Evolutionary conservation across 2,797 vertebrate species (phyloP), one percentile per base, ranked within the genome.

Genomic region (Anableps anableps): DNA sequence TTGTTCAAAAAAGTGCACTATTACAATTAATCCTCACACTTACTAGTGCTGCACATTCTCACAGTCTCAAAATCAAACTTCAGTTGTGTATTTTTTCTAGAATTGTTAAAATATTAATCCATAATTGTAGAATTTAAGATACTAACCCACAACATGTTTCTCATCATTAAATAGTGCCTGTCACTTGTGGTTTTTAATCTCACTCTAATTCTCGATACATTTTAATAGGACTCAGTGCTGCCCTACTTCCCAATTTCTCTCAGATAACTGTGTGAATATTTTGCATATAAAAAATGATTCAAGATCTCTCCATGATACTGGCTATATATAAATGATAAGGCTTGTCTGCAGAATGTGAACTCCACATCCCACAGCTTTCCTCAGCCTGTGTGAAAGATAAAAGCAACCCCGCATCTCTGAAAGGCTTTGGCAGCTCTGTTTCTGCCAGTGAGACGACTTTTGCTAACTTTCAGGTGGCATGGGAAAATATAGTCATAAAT

Each of bases 401-500:
- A 96, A 95, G 95, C 92, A 77, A 85, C 86, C 55, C 86, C 76
- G 13, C 6, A 87, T 90, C 93, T 95, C 88, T 88, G 93, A 95
- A 92, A 94, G 88, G 91, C 92, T 93, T 92, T 91, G 90, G 93
- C 92, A 93, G 92, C 89, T 92, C 93, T 88, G 93, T 92, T 89
- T 93, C 94, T 95, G 92, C 92, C 94, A 91, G 90, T 92, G 88
- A 89, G 89, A 83, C 71, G 71, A 85, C 92, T 94, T 93, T 90
- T 91, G 88, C 88, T 81, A 95, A 96, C 93, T 95, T 96, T 93
- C 89, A 93, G 92, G 92, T 94, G 89, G 92, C 95, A 94, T 94
- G 93, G 94, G 95, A 94, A 96, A 96, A 96, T 94, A 88, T 79
- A 92, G 88, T 93, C 93, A 95, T 96, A 95, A 95, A 96, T 96